Base-by-base conservation (phyloP, 2,888 invertebrate species). In the Limnephilus lunatus region DNA sequence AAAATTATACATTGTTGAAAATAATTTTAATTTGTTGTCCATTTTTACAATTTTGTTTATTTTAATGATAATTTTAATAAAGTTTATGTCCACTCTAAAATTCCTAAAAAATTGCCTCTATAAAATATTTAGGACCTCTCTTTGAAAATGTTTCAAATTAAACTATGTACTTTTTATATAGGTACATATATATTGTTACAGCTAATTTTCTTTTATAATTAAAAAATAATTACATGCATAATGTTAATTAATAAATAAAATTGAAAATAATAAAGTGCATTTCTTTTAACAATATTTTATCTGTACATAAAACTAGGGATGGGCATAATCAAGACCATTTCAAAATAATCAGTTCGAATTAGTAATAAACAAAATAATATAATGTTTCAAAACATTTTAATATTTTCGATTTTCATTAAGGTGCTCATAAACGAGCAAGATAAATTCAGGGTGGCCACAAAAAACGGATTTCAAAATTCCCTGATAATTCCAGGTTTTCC, bases 171-270 rank as follows among this genome's bases (percentile, higher is more conserved):
- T 25, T 68, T 48, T 15, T 25, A n/a, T 68, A 7, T 68, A n/a
- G n/a, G n/a, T n/a, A 68, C 68, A 68, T 68, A 68, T n/a, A 68
- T n/a, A 68, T 68, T 68, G 68, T 68, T n/a, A n/a, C n/a, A n/a
- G 68, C n/a, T 9, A 68, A 68, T 68, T 68, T 68, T 2, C 25
- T 68, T 68, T 68, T 68, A n/a, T n/a, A 68, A 68, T 68, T 68
- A 2, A 68, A 68, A 68, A 68, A 68, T 68, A n/a, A 68, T 68
- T 68, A 68, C 68, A 48, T 48, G 15, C 14, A 68, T 25, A 25
- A 68, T 25, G 25, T 25, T 25, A n/a, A 68, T 68, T 68, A 68
- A 68, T 68, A 68, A 68, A 68, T 68, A 68, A 68, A 68, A 68
- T 68, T 9, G 25, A 68, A n/a, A 68, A 68, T 68, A 25, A 53